Evolutionary conservation across 2,888 invertebrate genomes (phyloP).

Genomic region (Campoplex capitator): DNA sequence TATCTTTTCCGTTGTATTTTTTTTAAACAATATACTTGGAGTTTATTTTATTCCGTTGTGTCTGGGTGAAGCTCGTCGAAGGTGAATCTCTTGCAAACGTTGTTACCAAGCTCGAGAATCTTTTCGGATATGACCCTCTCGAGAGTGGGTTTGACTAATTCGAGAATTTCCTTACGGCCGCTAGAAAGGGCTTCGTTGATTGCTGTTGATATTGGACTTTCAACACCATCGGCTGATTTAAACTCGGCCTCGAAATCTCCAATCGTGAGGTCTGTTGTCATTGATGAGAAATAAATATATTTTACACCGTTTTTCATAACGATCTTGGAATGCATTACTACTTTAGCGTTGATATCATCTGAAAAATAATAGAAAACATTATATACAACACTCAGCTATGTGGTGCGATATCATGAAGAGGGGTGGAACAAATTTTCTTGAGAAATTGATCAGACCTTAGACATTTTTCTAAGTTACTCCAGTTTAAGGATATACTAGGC

Average conservation of each 20-base stretch:
- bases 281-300: slow-evolving; percentile 74
- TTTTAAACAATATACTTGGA: neutral
- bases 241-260: slow-evolving; percentile 74
- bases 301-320: slow-evolving; percentile 71
- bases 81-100: slow-evolving; percentile 79
- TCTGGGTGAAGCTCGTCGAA: slow-evolving; percentile 82
- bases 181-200: slow-evolving; percentile 73
- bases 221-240: slow-evolving; percentile 62
- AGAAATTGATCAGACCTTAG: neutral
- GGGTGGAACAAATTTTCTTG: neutral
- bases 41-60: slow-evolving; percentile 69
- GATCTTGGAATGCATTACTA: slow-evolving; percentile 65
- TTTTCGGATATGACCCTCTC: slow-evolving; percentile 79
- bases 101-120: slow-evolving; percentile 78
- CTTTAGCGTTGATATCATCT: slow-evolving; percentile 72
- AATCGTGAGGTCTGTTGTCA: slow-evolving; percentile 74
- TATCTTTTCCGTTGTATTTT: neutral
- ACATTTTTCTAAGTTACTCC: too few species aligned
- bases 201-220: slow-evolving; percentile 72
- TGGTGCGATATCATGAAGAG: neutral
- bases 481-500: too few species aligned
- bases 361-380: neutral
- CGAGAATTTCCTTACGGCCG: slow-evolving; percentile 81
- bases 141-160: slow-evolving; percentile 79
- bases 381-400: neutral